Evolutionary conservation across 2,888 invertebrate genomes (phyloP), one percentile per base, ranked within the genome.

Genomic region (Oligia strigilis): DNA sequence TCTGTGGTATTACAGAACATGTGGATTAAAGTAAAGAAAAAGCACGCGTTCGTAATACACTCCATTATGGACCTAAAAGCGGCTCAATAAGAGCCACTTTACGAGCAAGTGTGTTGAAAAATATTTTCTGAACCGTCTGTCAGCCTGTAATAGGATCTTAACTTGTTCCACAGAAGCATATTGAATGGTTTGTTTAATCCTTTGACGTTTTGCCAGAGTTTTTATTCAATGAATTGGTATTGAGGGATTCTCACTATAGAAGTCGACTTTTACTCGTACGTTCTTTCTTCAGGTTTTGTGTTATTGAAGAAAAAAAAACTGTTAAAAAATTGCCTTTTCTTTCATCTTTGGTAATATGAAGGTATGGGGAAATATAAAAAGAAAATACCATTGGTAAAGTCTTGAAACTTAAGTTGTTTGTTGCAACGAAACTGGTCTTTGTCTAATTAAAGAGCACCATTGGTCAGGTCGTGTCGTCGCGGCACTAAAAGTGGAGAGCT

Each of bases 381-480:
- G 2, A 66, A 36, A 65, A 43, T 5, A 14, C 6, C 3, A 23
- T 13, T 17, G 13, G 40, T 62, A 29, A 49, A 80, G 49, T 72
- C 67, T 67, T 40, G 17, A 55, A 72, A 73, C 13, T 69, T 36
- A 75, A 46, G 40, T 52, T 43, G 19, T 62, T 62, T 82, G 49
- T 43, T 58, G 49, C n/a, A 65, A 74, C 43, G 60, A 75, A 77
- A 43, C 29, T 72, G 43, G 62, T n/a, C 6, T 84, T 77, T 71
- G 70, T 82, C 58, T 87, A 78, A 87, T 87, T 87, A 82, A 75
- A 79, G 73, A 65, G 29, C 40, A 69, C 65, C 76, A 66, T 77
- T 72, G 19, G 72, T 78, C 60, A 75, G 3, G 49, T 13, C 49
- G 49, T 70, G 78, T 55, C 62, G 58, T 62, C 49, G 65, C 40